Conservation (phyloP, 37 sponge, comb jelly and placozoan species). For the Spongia lamella region DNA sequence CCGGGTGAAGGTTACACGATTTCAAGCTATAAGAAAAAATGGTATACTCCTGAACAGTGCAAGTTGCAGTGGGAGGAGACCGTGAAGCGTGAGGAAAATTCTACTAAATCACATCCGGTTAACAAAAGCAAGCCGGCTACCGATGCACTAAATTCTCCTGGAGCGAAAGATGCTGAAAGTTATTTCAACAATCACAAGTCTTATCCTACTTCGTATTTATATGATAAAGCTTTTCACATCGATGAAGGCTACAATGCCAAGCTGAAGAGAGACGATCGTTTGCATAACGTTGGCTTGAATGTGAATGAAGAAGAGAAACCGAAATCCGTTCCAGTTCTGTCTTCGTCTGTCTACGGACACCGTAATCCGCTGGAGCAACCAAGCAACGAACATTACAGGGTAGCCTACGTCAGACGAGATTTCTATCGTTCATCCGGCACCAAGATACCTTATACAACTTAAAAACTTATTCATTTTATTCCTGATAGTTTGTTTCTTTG, state of each 20-base stretch:
- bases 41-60: slow-evolving; percentile 79
- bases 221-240: slow-evolving; percentile 71
- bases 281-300: slow-evolving; percentile 79
- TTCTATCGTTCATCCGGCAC: slow-evolving; percentile 71
- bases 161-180: neutral
- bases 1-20: slow-evolving; percentile 93
- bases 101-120: slow-evolving; percentile 2
- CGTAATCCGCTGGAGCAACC: slow-evolving; percentile 58
- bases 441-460: no score
- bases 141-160: neutral
- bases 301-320: slow-evolving; percentile 67
- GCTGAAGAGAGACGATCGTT: slow-evolving; percentile 84
- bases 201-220: slow-evolving; percentile 4
- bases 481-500: no score
- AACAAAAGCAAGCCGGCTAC: neutral
- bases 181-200: slow-evolving; percentile 59
- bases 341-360: slow-evolving; percentile 87
- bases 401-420: slow-evolving; percentile 82
- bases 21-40: slow-evolving; percentile 89
- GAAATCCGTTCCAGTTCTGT: slow-evolving; percentile 76
- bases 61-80: slow-evolving; percentile 76
- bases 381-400: slow-evolving; percentile 64
- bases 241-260: slow-evolving; percentile 86
- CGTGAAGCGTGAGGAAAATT: slow-evolving; percentile 58
- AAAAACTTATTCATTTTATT: no score